Base-by-base conservation (phyloP, 1,140 invertebrate genomes). In the Atta texana region DNA sequence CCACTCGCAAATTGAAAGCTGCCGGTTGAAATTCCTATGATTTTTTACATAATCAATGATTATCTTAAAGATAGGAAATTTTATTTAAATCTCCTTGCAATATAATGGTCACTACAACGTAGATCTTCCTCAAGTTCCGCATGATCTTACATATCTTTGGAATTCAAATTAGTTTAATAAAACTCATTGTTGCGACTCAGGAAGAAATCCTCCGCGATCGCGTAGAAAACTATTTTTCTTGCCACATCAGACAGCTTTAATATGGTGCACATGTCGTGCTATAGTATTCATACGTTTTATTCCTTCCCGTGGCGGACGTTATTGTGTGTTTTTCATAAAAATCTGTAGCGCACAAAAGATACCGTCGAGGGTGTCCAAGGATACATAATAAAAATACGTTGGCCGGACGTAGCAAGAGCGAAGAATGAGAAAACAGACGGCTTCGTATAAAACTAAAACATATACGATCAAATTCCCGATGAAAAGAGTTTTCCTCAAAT, bases 271-370 rank as follows among this genome's bases (percentile, higher is more conserved):
- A 10, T 72, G 57, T 77, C 74, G 44, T 66, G 31, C n/a, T 21
- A 75, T 49, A 63, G 44, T 88, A 85, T 89, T 89, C 78, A 74
- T 85, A 53, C 87, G 76, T 89, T 89, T 87, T 87, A 89, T 81
- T 80, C 39, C 39, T 82, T 85, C 68, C 24, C 28, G 55, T 39
- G 57, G 87, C 53, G 68, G 59, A 51, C 74, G 85, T 72, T 77
- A 78, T 49, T 57, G 31, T 71, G 66, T 89, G 75, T 74, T 24
- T 89, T 78, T 86, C 87, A 74, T 69, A 59, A 75, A 81, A 81
- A 89, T 90, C 82, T 71, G 61, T 59, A 69, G 31, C 59, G 61
- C 63, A 44, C 64, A 85, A 78, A 85, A 85, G 72, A 49, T 59
- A 84, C 69, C 39, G 51, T 16, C 51, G 87, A 68, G 80, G 55